Evolutionary conservation across 1,140 invertebrate genomes (phyloP), one percentile per base, ranked within the genome.

Genomic region (Trissolcus basalis): DNA sequence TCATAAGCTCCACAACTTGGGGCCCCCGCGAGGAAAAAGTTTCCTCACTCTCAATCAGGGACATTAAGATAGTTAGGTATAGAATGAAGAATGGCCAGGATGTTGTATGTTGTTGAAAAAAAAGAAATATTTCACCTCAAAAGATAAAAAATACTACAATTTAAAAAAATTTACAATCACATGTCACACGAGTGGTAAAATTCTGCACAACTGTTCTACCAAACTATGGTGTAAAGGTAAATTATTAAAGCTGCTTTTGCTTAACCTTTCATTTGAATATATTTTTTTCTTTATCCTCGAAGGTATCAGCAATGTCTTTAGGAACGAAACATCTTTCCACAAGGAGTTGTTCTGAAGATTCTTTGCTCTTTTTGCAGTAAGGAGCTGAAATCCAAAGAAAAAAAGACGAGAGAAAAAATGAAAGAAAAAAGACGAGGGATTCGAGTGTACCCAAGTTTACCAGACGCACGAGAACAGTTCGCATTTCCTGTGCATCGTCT

Each of bases 401-500:
- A 63, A 51, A 39, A 51, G 19, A 61, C 50, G 15, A 14, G 48
- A 47, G 10, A 36, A 8, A 39, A 39, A 39, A 39, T 4, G 27
- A 39, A 45, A 67, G 14, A 41, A 58, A 33, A 14, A 50, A 33
- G 14, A 43, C 16, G 36, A 16, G 10, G 48, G 39, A 36, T 16
- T 15, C 14, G 36, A 48, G 13, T 63, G 53, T 55, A 75, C 56
- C 69, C 58, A 78, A 70, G 65, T 78, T 72, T 73, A 65, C 14
- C 43, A 63, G 54, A 44, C 44, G 60, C 48, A 67, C 41, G 56
- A 68, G 51, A 75, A 56, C 56, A 60, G 73, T 63, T 80, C 47
- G 67, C 67, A 63, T 81, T 83, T 80, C 75, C 73, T 68, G 81
- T 76, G 70, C 77, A 78, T 78, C 80, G 80, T 83, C 78, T 84